A percentile compares a stretch with the other conserved stretches of the same genome.
Conservation (phyloP, 2,888 invertebrate species). For the Drosophila koepferae region DNA sequence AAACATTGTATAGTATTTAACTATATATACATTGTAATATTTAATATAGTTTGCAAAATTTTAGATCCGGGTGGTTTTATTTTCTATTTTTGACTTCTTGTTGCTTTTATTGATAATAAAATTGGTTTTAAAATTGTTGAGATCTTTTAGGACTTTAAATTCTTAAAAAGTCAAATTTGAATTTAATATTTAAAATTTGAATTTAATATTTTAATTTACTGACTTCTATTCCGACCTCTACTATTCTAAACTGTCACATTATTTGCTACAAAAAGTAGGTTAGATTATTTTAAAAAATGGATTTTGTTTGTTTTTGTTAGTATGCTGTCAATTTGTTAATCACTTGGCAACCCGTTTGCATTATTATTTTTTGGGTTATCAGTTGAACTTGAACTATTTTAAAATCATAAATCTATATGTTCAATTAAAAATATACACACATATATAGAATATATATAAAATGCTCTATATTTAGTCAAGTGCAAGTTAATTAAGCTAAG, state of each 20-base stretch:
- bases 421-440: not conserved
- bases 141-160: too few species aligned
- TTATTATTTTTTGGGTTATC: constrained; percentile 55
- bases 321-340: constrained; percentile 14
- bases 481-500: constrained; percentile 17
- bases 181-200: too few species aligned
- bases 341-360: constrained; percentile 53
- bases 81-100: too few species aligned
- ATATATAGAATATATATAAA: constrained; percentile 4
- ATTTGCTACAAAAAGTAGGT: not conserved
- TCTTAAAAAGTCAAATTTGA: too few species aligned
- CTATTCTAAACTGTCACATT: not conserved
- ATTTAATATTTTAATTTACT: too few species aligned
- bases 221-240: not conserved
- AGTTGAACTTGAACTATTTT: constrained; percentile 61
- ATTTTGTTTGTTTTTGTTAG: not conserved
- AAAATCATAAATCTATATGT: constrained; percentile 17
- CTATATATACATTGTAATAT: too few species aligned
- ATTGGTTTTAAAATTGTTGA: too few species aligned
- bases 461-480: constrained; percentile 59
- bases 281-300: not conserved
- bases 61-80: not conserved
- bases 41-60: not conserved
- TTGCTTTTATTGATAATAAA: too few species aligned
- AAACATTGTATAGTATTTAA: too few species aligned